Evolutionary conservation across 1,140 invertebrate genomes (phyloP).

Genomic region (Philaenus spumarius): DNA sequence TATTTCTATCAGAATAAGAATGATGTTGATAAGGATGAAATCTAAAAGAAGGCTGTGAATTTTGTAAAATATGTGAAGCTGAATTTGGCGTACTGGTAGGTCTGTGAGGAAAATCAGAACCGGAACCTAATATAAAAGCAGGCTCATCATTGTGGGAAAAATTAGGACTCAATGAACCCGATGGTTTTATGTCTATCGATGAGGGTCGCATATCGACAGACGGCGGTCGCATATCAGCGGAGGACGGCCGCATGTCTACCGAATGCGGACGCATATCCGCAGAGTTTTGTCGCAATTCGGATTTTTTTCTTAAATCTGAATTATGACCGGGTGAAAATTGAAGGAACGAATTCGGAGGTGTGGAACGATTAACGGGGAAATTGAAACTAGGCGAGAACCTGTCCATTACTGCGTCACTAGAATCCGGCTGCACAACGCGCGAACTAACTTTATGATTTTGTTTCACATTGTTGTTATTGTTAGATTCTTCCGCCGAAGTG

Average conservation of each 20-base stretch:
- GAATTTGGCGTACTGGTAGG: slow-evolving; percentile 26
- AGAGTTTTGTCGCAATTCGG: too few species aligned
- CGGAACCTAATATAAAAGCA: slow-evolving; percentile 34
- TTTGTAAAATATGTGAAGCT: slow-evolving; percentile 19
- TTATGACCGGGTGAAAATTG: too few species aligned
- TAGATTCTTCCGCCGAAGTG: slow-evolving; percentile 21
- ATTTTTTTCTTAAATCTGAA: too few species aligned
- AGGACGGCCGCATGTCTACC: too few species aligned
- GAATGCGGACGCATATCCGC: too few species aligned
- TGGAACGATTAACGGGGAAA: slow-evolving; percentile 7
- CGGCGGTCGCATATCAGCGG: too few species aligned
- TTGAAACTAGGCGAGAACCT: slow-evolving; percentile 20
- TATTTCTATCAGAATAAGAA: slow-evolving; percentile 42
- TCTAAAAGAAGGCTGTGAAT: slow-evolving; percentile 16
- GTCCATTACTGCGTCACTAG: slow-evolving; percentile 41
- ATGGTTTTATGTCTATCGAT: not conserved
- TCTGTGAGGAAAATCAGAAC: slow-evolving; percentile 33
- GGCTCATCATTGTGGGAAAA: slow-evolving; percentile 28
- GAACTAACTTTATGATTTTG: slow-evolving; percentile 38
- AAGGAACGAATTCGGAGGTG: slow-evolving; percentile 2
- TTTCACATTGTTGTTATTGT: slow-evolving; percentile 58
- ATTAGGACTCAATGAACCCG: not conserved
- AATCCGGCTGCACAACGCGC: slow-evolving; percentile 51
- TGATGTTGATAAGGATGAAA: slow-evolving; percentile 42
- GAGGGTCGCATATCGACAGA: too few species aligned